Percentiles rank a stretch among this genome's conserved stretches.
Conservation (phyloP, 2,888 invertebrate species). For the Laspeyria flexula region DNA sequence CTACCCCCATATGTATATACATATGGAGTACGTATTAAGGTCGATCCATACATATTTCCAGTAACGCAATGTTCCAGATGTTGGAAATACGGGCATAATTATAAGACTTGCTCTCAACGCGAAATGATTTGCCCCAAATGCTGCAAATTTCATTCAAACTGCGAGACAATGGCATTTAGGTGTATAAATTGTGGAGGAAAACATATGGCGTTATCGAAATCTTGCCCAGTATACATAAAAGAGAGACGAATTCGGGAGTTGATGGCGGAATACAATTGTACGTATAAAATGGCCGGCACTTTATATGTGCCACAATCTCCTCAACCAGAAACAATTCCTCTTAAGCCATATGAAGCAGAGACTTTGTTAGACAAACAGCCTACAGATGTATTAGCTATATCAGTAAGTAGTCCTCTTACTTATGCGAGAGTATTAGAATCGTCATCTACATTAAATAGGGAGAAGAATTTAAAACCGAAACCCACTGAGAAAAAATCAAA, state of each 20-base stretch:
- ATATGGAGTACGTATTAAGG: slow-evolving; percentile 13
- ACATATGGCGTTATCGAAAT: slow-evolving; percentile 11
- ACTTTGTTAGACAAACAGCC: too few species aligned
- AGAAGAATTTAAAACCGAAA: too few species aligned
- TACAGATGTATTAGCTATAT: too few species aligned
- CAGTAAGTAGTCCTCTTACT: too few species aligned
- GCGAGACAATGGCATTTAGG: neutral
- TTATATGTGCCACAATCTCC: neutral
- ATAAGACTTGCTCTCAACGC: neutral
- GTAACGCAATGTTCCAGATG: slow-evolving; percentile 18
- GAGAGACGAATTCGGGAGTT: slow-evolving; percentile 9
- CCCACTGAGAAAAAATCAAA: too few species aligned
- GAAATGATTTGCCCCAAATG: slow-evolving; percentile 15
- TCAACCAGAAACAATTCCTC: too few species aligned
- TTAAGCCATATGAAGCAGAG: too few species aligned
- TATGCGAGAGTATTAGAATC: too few species aligned
- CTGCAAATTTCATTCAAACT: slow-evolving; percentile 5
- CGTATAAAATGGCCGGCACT: neutral
- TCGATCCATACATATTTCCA: slow-evolving; percentile 21
- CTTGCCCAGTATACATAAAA: slow-evolving; percentile 10
- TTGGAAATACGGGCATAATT: slow-evolving; percentile 16
- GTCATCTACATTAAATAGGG: too few species aligned
- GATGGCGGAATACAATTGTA: neutral
- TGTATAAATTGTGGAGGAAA: slow-evolving; percentile 16
- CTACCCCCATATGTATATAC: neutral